These are phyloP conservation scores for Meloidogyne floridensis DNA, from an alignment of 1,140 invertebrate species.

Conservation along the genomic window DNA sequence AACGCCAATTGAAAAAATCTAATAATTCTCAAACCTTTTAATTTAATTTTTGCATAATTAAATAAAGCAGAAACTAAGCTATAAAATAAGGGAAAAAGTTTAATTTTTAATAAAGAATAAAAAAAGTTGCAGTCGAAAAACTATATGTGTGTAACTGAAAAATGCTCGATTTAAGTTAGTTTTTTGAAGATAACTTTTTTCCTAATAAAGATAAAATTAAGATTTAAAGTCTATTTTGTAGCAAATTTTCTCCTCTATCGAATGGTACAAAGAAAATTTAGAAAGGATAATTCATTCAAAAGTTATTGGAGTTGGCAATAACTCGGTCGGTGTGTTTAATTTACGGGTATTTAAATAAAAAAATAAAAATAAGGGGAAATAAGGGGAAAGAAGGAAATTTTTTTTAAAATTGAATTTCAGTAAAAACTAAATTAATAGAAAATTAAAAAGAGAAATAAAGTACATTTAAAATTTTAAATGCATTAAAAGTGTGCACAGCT, in stretches of 20 bases:
- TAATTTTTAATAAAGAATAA: neutral
- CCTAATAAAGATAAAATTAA: neutral
- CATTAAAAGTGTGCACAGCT: neutral
- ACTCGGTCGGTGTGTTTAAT: too few relatives aligned
- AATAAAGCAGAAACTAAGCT: neutral
- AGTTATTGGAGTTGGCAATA: neutral
- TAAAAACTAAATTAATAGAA: neutral
- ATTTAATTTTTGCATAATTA: neutral
- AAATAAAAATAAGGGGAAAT: neutral
- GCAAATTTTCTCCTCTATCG: neutral
- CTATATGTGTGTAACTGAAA: neutral
- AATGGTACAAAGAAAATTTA: neutral
- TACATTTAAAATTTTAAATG: slow-evolving; percentile 8
- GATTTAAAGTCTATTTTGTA: neutral
- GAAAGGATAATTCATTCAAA: neutral
- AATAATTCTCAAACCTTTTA: neutral
- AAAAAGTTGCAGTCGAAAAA: neutral
- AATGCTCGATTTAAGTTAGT: neutral
- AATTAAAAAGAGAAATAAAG: neutral
- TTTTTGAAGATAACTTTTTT: neutral
- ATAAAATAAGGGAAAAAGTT: neutral
- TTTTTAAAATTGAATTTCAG: neutral
- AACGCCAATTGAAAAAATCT: neutral
- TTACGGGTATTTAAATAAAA: neutral
- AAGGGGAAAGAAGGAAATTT: neutral